Conservation (phyloP, 2,113 vertebrate species). For the Seriola rivoliana region DNA sequence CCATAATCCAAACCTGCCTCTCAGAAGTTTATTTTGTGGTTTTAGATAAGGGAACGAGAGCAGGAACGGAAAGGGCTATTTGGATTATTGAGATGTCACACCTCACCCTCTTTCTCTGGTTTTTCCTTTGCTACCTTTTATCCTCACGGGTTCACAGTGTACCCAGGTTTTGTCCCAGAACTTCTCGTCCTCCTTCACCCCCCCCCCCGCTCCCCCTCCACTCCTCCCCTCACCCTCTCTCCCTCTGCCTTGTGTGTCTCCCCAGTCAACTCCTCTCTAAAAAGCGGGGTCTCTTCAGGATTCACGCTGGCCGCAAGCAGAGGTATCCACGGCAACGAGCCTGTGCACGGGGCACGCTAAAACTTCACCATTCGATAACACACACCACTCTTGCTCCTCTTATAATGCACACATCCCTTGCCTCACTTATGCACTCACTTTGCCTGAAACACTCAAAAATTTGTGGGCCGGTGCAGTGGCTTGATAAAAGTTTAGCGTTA, state of each 20-base stretch:
- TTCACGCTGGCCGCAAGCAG: constrained; percentile 95
- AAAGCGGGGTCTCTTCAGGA: constrained; percentile 98
- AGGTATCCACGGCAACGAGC: constrained; percentile 89
- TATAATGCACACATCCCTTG: constrained; percentile 24
- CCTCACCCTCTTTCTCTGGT: constrained; percentile 13
- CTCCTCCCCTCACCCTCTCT: constrained; percentile 83
- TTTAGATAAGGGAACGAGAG: constrained; percentile 3
- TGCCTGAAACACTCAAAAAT: constrained; percentile 66
- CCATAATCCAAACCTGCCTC: constrained; percentile 64
- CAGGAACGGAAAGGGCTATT: constrained; percentile 26
- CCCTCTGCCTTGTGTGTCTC: constrained; percentile 91
- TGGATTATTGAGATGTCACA: constrained; percentile 66
- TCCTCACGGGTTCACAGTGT: constrained; percentile 35
- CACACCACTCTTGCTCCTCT: constrained; percentile 21
- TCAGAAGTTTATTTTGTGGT: neutral
- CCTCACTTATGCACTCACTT: neutral
- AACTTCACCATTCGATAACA: constrained; percentile 47
- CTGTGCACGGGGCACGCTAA: constrained; percentile 83
- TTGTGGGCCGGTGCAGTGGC: constrained; percentile 69
- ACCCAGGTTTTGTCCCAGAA: constrained; percentile 56
- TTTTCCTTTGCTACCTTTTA: constrained; percentile 10
- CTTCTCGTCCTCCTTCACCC: constrained; percentile 23
- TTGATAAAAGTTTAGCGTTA: neutral
- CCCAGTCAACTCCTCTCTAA: constrained; percentile 95
- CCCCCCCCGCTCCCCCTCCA: constrained; percentile 27